Conservation (phyloP, 2,797 vertebrate species). For the Neostethus bicornis region DNA sequence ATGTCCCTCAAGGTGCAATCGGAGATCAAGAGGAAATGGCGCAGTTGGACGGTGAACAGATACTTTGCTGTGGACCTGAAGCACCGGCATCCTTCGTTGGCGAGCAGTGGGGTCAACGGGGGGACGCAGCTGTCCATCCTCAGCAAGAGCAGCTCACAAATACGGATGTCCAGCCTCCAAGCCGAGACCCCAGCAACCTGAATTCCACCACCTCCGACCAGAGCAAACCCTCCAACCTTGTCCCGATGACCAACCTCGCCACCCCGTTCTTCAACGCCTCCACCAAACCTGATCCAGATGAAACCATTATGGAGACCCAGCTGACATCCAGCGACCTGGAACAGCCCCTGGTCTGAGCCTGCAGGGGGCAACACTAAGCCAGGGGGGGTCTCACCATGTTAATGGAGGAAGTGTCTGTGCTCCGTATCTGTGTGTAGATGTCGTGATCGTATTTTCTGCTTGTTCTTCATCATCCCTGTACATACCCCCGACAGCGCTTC, state of each 20-base stretch:
- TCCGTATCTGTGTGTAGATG: constrained; percentile 38
- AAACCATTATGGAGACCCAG: constrained; percentile 55
- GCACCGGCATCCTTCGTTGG: constrained; percentile 94
- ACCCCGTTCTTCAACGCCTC: constrained; percentile 56
- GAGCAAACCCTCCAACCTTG: constrained; percentile 27
- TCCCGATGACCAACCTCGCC: constrained; percentile 66
- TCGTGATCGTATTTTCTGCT: too few species aligned
- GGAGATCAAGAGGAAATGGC: constrained; percentile 99
- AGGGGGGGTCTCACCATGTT: too few species aligned
- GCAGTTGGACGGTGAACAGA: constrained; percentile 99
- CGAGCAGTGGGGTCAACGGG: constrained; percentile 98
- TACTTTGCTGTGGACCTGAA: constrained; percentile 99
- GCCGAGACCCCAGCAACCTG: constrained; percentile 93
- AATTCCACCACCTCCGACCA: constrained; percentile 48
- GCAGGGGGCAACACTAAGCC: constrained; percentile 24
- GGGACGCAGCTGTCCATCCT: constrained; percentile 98
- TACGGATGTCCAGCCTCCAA: constrained; percentile 96
- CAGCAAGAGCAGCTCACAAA: constrained; percentile 99
- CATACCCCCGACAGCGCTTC: too few species aligned
- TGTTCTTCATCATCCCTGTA: too few species aligned
- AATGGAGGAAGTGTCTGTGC: constrained; percentile 4
- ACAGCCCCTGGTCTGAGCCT: constrained; percentile 60
- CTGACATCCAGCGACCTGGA: constrained; percentile 54
- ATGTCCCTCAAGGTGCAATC: constrained; percentile 98
- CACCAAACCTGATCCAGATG: constrained; percentile 54